Evolutionary conservation across 2,888 invertebrate genomes (phyloP), one percentile per base, ranked within the genome.

Genomic region (Oasisia sp.): DNA sequence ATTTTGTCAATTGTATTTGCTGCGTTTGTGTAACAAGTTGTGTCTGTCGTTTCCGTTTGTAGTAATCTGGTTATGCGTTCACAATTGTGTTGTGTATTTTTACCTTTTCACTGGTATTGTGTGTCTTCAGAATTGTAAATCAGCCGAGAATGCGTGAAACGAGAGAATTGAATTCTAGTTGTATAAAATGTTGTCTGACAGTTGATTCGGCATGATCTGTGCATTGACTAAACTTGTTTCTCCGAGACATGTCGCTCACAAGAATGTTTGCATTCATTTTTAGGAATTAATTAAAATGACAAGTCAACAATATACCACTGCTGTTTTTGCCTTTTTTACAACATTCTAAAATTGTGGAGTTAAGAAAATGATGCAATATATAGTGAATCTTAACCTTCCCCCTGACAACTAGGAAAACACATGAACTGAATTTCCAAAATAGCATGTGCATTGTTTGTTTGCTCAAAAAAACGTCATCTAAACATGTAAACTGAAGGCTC

Each of bases 41-140:
- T 27, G 74, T 27, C 74, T 7, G 7, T n/a, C 27, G 74, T 74
- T 19, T 74, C 27, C 27, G 7, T 7, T 74, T n/a, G 74, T 74
- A n/a, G 74, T 74, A n/a, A 74, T 74, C 74, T 74, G 74, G 74
- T 74, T 74, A 74, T 74, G 74, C 74, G 74, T 74, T 74, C 74
- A 74, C 27, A 74, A 74, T 74, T 74, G 74, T 2, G 27, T 74
- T 74, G 74, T 74, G 74, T 7, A n/a, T 74, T 74, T 74, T 74
- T 74, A 27, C 74, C 27, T n/a, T n/a, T 74, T n/a, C 27, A 19
- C 74, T 38, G 7, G 74, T n/a, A 74, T 74, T 27, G 74, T 74
- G 27, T 74, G 27, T n/a, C 27, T 74, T 74, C 74, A 74, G 74
- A 74, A 74, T 74, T 74, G 74, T 74, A 19, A 27, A 74, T 74